Evolutionary conservation across 2,888 invertebrate species (phyloP).

Genomic region (Flexamia atlantica): DNA sequence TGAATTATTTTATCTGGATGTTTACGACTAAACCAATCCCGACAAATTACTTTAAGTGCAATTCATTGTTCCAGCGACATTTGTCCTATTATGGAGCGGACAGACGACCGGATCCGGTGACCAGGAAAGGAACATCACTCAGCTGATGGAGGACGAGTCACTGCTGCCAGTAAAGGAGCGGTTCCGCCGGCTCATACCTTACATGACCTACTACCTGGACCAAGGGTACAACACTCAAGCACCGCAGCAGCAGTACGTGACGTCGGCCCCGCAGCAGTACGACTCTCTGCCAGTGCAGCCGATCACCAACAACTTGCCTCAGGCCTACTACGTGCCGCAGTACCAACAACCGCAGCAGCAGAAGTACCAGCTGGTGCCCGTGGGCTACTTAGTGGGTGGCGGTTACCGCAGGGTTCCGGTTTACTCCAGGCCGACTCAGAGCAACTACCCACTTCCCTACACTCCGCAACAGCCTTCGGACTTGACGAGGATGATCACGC

Average conservation of each 20-base stretch:
- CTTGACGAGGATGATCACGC: slow-evolving; percentile 65
- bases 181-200: slow-evolving; percentile 87
- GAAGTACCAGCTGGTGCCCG: slow-evolving; percentile 51
- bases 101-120: neutral
- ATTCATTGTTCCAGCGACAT: slow-evolving; percentile 24
- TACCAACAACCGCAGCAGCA: slow-evolving; percentile 64
- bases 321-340: slow-evolving; percentile 64
- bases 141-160: slow-evolving; percentile 44
- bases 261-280: slow-evolving; percentile 7
- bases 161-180: slow-evolving; percentile 67
- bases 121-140: slow-evolving; percentile 24
- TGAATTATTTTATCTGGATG: no score
- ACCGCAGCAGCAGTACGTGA: slow-evolving; percentile 65
- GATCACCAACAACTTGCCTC: slow-evolving; percentile 19
- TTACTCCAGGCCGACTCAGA: slow-evolving; percentile 41
- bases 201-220: slow-evolving; percentile 87
- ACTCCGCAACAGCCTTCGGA: slow-evolving; percentile 64
- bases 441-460: slow-evolving; percentile 41
- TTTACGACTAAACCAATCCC: no score
- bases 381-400: slow-evolving; percentile 48
- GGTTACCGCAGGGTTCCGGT: slow-evolving; percentile 50
- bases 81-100: neutral
- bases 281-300: slow-evolving; percentile 2
- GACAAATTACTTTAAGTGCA: no score
- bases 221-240: slow-evolving; percentile 68